Evolutionary conservation across 2,797 vertebrate species (phyloP).

Genomic region (Danio jaintianensis): DNA sequence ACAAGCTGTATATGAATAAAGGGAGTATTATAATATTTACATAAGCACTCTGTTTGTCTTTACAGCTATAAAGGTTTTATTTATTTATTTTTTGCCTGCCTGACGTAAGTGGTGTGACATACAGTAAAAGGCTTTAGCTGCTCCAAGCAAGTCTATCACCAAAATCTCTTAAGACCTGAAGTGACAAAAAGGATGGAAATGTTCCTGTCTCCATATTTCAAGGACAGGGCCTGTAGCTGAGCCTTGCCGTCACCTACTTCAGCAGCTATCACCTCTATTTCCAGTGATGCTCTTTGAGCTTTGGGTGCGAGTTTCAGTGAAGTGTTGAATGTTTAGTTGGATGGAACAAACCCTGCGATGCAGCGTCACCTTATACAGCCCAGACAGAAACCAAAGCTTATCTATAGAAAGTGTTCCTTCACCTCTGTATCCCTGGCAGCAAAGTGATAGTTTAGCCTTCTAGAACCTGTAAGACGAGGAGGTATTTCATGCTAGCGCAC

Average conservation of each 20-base stretch:
- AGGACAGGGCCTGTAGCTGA: conserved; percentile 37
- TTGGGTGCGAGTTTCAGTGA: conserved; percentile 53
- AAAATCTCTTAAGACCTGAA: conserved; percentile 17
- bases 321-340: conserved; percentile 67
- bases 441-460: conserved; percentile 55
- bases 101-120: conserved; percentile 25
- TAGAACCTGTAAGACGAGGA: conserved; percentile 49
- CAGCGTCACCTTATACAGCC: conserved; percentile 58
- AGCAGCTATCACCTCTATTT: conserved; percentile 49
- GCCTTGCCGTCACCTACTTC: conserved; percentile 29
- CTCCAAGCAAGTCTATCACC: conserved; percentile 37
- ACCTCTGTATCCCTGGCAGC: conserved; percentile 52
- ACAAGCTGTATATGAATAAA: background rate
- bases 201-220: conserved; percentile 34
- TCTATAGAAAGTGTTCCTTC: conserved; percentile 60
- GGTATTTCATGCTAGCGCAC: conserved; percentile 2
- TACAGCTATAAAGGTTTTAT: background rate
- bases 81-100: background rate
- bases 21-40: background rate
- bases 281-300: conserved; percentile 41
- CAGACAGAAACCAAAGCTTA: conserved; percentile 63
- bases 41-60: background rate
- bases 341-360: conserved; percentile 61
- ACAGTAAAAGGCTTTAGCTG: conserved; percentile 18
- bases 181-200: conserved; percentile 23